A percentile compares a stretch with the other conserved stretches of the same genome.
Evolutionary conservation across 2,797 vertebrate genomes (phyloP).

Genomic region (Hylomyscus alleni): DNA sequence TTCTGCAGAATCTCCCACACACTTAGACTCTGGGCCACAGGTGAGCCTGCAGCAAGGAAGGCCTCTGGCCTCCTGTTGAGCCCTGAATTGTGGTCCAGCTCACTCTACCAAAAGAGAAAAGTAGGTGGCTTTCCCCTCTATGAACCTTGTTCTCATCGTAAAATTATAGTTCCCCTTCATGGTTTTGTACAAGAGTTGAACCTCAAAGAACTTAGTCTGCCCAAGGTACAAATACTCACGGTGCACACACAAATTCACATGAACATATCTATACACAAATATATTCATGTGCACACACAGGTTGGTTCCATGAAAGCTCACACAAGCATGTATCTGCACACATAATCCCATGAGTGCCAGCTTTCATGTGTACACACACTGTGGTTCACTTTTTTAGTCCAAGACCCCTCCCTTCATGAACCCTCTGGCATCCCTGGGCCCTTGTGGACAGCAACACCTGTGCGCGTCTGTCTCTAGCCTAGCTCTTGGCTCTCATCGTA

Average conservation of each 20-base stretch:
- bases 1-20: background rate
- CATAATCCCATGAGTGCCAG: too few relatives aligned
- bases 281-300: background rate
- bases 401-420: background rate
- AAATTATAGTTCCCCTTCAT: background rate
- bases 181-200: background rate
- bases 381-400: background rate
- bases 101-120: background rate
- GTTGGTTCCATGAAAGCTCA: background rate
- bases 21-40: background rate
- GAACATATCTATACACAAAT: background rate
- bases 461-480: background rate
- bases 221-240: background rate
- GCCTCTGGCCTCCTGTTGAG: background rate
- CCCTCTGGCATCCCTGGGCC: background rate
- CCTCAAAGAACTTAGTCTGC: background rate
- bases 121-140: background rate
- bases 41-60: background rate
- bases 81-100: too few relatives aligned
- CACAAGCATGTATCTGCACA: background rate
- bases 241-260: background rate
- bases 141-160: background rate
- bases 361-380: background rate
- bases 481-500: background rate
- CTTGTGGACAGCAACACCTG: accelerated